phyloP scores from a whole-genome alignment of 2,113 vertebrate genomes.

The Columba livia region DNA sequence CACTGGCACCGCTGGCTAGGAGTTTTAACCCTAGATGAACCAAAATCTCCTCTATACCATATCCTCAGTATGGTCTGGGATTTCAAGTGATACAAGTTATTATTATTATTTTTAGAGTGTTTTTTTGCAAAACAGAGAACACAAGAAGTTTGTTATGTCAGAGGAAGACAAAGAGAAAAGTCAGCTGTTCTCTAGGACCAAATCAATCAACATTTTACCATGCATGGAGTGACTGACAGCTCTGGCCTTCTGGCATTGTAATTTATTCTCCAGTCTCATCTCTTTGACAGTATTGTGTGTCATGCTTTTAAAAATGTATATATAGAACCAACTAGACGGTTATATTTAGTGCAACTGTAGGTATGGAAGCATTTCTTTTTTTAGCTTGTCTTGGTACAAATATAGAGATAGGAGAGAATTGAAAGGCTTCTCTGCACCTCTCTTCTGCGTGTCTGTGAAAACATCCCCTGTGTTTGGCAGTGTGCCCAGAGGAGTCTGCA shows the following conservation, averaged over 20 bases:
- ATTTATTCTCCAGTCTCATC: slow-evolving; percentile 50
- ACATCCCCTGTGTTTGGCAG: neutral
- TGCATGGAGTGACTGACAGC: slow-evolving; percentile 2
- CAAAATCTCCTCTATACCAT: neutral
- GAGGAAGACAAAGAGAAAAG: slow-evolving; percentile 34
- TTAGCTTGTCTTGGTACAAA: slow-evolving; percentile 30
- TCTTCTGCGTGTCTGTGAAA: neutral
- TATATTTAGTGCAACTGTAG: slow-evolving; percentile 20
- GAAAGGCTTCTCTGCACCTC: neutral
- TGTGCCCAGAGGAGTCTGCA: neutral
- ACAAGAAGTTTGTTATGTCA: neutral
- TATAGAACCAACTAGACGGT: neutral
- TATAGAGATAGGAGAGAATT: neutral
- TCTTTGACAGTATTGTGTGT: slow-evolving; percentile 19
- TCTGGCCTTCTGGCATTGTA: slow-evolving; percentile 5
- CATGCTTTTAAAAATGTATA: slow-evolving; percentile 21
- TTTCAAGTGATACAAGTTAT: neutral
- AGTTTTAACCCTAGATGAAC: slow-evolving; percentile 11
- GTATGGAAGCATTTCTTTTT: neutral
- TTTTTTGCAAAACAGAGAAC: neutral
- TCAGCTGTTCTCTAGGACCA: neutral
- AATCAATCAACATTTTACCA: slow-evolving; percentile 18
- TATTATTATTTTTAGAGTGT: neutral
- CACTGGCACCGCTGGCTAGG: neutral
- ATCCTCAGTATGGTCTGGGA: neutral